Evolutionary conservation across 2,888 invertebrate species (phyloP), one percentile per base, ranked within the genome.

Genomic region (Thymelicus lineola): DNA sequence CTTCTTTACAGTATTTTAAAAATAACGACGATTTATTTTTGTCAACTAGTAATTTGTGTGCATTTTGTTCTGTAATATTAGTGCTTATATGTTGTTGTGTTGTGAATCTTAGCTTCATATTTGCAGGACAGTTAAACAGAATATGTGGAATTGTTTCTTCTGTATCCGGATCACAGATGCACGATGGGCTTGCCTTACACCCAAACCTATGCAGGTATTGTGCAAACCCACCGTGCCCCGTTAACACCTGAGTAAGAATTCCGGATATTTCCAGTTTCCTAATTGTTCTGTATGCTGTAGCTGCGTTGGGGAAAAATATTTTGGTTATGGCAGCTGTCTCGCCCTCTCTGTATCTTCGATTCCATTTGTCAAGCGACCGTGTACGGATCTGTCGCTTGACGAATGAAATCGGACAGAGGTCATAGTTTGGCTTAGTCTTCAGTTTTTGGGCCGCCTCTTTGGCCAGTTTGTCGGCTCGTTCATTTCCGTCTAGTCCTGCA

Each of bases 321-420:
- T 59, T 59, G 1, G 58, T 59, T 9, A 14, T 15, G 1, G 58
- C 9, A 42, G 42, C 58, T 38, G 58, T 59, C 9, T 59, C 38
- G 6, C 38, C 58, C 0, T 10, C 2, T 7, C 15, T 59, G n/a
- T 59, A 59, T n/a, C 58, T 36, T 7, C 10, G 6, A 38, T 38
- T 38, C 58, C n/a, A 59, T 15, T 59, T 15, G 6, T 38, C 58
- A 38, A 59, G n/a, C 38, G 58, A 38, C 15, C 15, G 7, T n/a
- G 4, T 4, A 2, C 58, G 58, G 1, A 59, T n/a, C 4, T n/a
- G 36, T 38, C 58, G 58, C 58, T 59, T 59, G 58, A 58, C 38
- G 36, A 36, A 58, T n/a, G 36, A 36, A 9, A 36, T 15, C n/a
- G 58, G 58, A n/a, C 58, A 59, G 0, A 59, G 38, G 58, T 59